Conservation (phyloP, 2,888 invertebrate genomes). For the Acholoe squamosa region DNA sequence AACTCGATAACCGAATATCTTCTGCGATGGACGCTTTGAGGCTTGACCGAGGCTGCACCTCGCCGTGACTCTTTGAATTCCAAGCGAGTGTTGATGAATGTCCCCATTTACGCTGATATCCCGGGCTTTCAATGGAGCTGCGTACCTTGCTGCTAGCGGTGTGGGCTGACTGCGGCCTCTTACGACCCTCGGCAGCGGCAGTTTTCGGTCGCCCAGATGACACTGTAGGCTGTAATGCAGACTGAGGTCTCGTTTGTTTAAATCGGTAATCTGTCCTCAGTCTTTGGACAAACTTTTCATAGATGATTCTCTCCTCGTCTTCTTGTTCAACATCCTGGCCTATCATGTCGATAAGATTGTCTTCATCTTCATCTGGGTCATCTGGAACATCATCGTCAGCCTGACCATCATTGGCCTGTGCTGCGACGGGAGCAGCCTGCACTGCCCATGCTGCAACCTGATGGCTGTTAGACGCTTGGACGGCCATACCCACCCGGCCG, state of each 20-base stretch:
- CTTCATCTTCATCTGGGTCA: conserved; percentile 39
- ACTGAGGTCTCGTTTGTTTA: neutral
- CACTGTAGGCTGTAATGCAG: neutral
- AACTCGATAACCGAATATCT: neutral
- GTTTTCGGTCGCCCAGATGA: conserved; percentile 26
- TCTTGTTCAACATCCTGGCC: neutral
- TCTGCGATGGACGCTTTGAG: neutral
- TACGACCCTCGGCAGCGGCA: neutral
- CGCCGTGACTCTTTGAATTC: conserved; percentile 76
- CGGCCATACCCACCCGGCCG: neutral
- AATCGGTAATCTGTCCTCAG: conserved; percentile 54
- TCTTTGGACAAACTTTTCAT: conserved; percentile 49
- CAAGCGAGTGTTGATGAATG: conserved; percentile 78
- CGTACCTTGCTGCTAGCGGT: conserved; percentile 61
- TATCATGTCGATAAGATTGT: neutral
- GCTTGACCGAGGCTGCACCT: conserved; percentile 68
- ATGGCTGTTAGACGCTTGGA: neutral
- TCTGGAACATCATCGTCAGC: neutral
- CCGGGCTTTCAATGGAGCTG: conserved; percentile 55
- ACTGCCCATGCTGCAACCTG: too few species aligned
- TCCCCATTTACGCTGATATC: conserved; percentile 74
- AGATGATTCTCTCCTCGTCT: conserved; percentile 16
- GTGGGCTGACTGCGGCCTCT: conserved; percentile 34
- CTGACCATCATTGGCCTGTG: neutral
- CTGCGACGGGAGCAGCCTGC: neutral